Base-by-base conservation (phyloP, 2,888 invertebrate species). In the Euclidia mi region DNA sequence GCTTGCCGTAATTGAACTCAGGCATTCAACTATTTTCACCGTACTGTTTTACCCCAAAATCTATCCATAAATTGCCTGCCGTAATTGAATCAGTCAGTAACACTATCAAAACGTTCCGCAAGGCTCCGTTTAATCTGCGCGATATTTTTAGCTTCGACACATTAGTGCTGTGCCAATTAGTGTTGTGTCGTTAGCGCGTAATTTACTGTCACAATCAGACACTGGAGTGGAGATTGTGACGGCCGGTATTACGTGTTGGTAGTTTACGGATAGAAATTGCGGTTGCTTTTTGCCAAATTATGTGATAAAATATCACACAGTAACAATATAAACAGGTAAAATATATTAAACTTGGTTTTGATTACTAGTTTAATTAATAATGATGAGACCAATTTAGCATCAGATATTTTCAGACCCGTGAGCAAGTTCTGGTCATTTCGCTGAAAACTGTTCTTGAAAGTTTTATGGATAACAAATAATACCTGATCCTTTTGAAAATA, bases 131-230 rank as follows among this genome's bases (percentile, higher is more conserved):
- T 80, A 84, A 82, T 81, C 79, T 60, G 25, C 55, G 61, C 80
- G 65, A 87, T 88, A 87, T 85, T 89, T 89, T 80, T 71, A 76
- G 79, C 73, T 80, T 78, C 82, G 84, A 82, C 79, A 82, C 80
- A 82, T 87, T 87, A 85, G 81, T 76, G 78, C 79, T 79, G 84
- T 79, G 83, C 85, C 91, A 92, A 92, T 92, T 92, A 90, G 88
- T 82, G 87, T 82, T 69, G 73, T 70, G 84, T 85, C 87, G 91
- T 91, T 89, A 87, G 82, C 85, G 71, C 84, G 91, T 90, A 90
- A 91, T 92, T 90, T 89, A 91, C 85, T 88, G 88, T 87, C 90
- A 88, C 89, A 85, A 85, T 88, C 90, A 90, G 87, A 84, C 77
- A 73, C 70, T 66, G 68, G 56, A 73, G 77, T 70, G 17, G 37